Conservation (phyloP, 1,140 invertebrate genomes). For the Leptopilina boulardi region DNA sequence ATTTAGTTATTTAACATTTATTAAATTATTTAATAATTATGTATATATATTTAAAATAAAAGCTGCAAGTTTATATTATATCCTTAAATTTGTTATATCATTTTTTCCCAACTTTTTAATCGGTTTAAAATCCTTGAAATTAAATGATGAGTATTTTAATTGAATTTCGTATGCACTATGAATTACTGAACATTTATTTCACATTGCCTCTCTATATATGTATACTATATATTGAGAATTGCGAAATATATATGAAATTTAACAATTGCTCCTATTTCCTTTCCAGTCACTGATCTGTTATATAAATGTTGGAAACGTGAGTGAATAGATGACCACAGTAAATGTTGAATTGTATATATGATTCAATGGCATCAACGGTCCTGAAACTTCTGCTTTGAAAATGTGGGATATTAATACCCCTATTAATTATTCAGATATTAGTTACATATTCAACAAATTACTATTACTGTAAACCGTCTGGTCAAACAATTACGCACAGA, state of each 20-base stretch:
- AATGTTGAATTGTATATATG: neutral
- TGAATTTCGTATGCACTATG: too few relatives aligned
- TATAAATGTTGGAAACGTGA: neutral
- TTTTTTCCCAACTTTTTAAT: too few relatives aligned
- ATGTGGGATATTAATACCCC: constrained; percentile 16
- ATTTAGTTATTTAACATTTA: too few relatives aligned
- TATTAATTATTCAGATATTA: constrained; percentile 9
- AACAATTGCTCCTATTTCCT: constrained; percentile 36
- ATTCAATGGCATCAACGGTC: neutral
- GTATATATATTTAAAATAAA: too few relatives aligned
- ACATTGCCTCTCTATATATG: too few relatives aligned
- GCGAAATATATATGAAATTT: neutral
- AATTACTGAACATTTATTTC: too few relatives aligned
- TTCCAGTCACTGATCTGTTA: constrained; percentile 14
- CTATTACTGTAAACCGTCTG: neutral
- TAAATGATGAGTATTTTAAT: too few relatives aligned
- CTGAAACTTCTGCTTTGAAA: constrained; percentile 11
- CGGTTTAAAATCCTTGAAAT: too few relatives aligned
- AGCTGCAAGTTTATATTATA: too few relatives aligned
- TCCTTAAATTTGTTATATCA: too few relatives aligned
- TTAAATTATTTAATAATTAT: too few relatives aligned
- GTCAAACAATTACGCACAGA: neutral
- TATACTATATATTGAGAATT: neutral
- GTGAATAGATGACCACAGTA: constrained; percentile 9
- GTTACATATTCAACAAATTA: constrained; percentile 24